Evolutionary conservation across 2,113 vertebrate species (phyloP).

Genomic region (Thamnaconus septentrionalis): DNA sequence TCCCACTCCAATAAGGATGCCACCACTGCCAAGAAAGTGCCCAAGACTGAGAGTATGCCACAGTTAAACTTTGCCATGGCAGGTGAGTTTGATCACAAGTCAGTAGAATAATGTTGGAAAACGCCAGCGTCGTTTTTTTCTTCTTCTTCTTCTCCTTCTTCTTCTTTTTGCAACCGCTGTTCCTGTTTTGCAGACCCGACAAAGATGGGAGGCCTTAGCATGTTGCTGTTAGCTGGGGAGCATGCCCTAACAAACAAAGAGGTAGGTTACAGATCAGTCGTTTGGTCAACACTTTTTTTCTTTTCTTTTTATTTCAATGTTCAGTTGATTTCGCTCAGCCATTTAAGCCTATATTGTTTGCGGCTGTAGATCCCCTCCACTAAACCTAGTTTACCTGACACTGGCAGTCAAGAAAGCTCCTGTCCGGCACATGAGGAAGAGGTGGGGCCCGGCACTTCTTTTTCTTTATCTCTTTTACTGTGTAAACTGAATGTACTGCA

Average conservation of each 20-base stretch:
- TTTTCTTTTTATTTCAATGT: not conserved
- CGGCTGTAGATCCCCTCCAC: conserved; percentile 67
- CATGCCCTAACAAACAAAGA: conserved; percentile 92
- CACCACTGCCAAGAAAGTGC: conserved; percentile 83
- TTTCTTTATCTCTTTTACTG: not conserved
- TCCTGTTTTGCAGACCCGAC: conserved; percentile 85
- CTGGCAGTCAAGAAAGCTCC: conserved; percentile 53
- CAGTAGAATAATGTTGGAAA: not conserved
- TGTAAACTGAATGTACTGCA: not conserved
- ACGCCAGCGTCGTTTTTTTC: not conserved
- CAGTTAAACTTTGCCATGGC: conserved; percentile 97
- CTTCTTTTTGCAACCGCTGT: conserved; percentile 3
- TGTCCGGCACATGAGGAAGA: conserved; percentile 54
- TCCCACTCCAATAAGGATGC: conserved; percentile 85
- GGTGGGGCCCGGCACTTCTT: conserved; percentile 37
- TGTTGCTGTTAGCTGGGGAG: conserved; percentile 96
- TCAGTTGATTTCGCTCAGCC: not conserved
- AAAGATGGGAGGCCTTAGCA: conserved; percentile 97
- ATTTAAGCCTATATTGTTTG: not conserved
- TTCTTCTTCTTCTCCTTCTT: too few species aligned
- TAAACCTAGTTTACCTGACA: conserved; percentile 58
- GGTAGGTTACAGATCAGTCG: conserved; percentile 74
- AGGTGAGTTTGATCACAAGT: conserved; percentile 75
- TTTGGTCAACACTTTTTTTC: not conserved
- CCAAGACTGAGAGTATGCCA: conserved; percentile 87